Percentiles rank a stretch among this genome's conserved stretches.
Conservation (phyloP, 92 coral and sea anemone genomes). For the Zoanthus sociatus region DNA sequence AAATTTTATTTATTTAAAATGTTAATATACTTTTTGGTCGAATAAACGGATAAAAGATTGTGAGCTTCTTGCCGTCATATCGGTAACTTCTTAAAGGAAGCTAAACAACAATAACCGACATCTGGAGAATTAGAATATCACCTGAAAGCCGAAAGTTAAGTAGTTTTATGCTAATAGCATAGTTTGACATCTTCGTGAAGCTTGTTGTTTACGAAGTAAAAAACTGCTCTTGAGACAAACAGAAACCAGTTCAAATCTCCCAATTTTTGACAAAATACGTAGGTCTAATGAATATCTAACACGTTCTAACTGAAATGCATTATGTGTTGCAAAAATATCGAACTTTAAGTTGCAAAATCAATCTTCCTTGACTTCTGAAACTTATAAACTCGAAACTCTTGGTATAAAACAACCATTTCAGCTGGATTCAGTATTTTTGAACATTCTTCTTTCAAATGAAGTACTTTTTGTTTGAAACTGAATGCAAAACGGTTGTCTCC, state of each 20-base stretch:
- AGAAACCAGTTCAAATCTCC: background rate
- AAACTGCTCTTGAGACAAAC: conserved; percentile 18
- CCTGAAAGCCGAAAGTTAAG: no score
- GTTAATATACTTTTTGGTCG: background rate
- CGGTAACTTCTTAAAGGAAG: no score
- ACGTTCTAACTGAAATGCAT: conserved; percentile 6
- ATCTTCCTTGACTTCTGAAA: conserved; percentile 9
- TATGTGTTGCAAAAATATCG: background rate
- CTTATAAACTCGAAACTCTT: conserved; percentile 16
- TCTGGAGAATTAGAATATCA: no score
- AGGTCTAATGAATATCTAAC: conserved; percentile 4
- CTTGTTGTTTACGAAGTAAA: conserved; percentile 10
- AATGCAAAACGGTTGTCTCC: conserved; percentile 10
- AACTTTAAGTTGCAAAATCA: conserved; percentile 10
- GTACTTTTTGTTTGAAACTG: conserved; percentile 4
- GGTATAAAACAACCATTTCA: conserved; percentile 12
- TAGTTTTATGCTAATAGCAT: background rate
- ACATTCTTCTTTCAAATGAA: conserved; percentile 11
- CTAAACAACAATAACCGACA: no score
- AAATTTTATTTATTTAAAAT: background rate
- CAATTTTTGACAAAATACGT: background rate
- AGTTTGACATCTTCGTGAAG: conserved; percentile 4
- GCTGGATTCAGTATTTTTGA: conserved; percentile 15
- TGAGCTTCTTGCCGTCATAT: no score
- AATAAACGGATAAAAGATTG: no score